Evolutionary conservation across 2,113 vertebrate genomes (phyloP), one percentile per base, ranked within the genome.

Genomic region (Amphilophus citrinellus): DNA sequence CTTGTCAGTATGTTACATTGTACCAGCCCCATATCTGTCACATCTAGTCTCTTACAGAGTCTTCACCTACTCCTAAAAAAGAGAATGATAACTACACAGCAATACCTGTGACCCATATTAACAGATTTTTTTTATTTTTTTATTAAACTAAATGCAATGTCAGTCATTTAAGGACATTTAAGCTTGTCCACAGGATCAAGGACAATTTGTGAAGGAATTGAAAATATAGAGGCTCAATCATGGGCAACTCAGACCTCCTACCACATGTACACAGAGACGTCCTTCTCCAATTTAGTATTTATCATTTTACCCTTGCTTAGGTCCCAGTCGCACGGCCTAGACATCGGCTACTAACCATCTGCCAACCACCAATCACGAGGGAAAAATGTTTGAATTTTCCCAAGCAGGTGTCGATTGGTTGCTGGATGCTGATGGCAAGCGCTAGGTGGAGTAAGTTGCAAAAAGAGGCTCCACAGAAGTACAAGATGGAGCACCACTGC

Each of bases 11-110:
- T 59, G 63, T 76, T 86, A 68, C 71, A 79, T 44, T 87, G 63
- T 66, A 89, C 80, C 80, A 87, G 76, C 65, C 87, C 86, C 81
- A 87, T 66, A 91, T 92, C 84, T 86, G 87, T 88, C 93, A 82
- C 78, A 65, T 78, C 35, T 44, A 83, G 59, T 91, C 42, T 79
- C 14, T 68, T 20, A 81, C 13, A 24, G 79, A 83, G 37, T 56
- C 76, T 20, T 61, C 87, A 84, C 79, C 87, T 88, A 87, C 77
- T 82, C 76, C 76, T 63, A 10, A 39, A 44, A 85, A 83, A 63
- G n/a, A 6, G 30, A 60, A 39, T 5, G 18, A 76, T 53, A 53
- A 79, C 22, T 71, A 13, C 18, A 35, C 60, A 22, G 10, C 3
- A 65, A 56, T 78, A 32, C 14, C 30, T 27, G 10, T 57, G 39